Conservation (phyloP, 2,888 invertebrate species). For the Tachina lurida region DNA sequence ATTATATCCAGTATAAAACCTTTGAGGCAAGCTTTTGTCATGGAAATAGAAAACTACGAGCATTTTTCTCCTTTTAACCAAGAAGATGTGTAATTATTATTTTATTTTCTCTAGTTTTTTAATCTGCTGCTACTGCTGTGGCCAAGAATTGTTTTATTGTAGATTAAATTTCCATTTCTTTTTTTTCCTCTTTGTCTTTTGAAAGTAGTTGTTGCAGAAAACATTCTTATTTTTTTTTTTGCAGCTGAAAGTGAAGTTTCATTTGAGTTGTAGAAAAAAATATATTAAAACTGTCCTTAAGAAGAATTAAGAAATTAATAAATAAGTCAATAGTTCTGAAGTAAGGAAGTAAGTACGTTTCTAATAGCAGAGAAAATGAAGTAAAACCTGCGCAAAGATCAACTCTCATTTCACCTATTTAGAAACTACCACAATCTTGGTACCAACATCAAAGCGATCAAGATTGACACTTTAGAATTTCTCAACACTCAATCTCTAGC, state of each 20-base stretch:
- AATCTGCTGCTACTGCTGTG: not conserved
- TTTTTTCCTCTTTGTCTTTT: not conserved
- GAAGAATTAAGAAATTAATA: no score
- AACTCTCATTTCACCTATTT: no score
- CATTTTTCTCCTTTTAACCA: not conserved
- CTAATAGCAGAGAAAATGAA: no score
- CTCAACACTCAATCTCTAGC: no score
- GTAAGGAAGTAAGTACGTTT: no score
- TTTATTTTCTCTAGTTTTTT: slow-evolving; percentile 12
- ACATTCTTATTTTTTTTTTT: not conserved
- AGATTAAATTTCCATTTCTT: slow-evolving; percentile 37
- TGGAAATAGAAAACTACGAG: slow-evolving; percentile 12
- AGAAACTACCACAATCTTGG: no score
- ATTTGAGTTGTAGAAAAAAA: slow-evolving; percentile 22
- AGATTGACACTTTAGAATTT: no score
- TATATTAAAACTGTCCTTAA: not conserved
- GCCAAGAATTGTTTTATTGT: slow-evolving; percentile 33
- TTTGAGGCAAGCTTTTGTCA: slow-evolving; percentile 25
- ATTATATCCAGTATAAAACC: slow-evolving; percentile 27
- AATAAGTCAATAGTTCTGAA: no score
- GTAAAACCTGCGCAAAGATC: no score
- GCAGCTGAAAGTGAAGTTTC: slow-evolving; percentile 50
- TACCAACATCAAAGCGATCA: no score
- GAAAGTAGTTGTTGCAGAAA: slow-evolving; percentile 2
- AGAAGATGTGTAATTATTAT: slow-evolving; percentile 36